These are phyloP conservation scores for Mola mola DNA, from an alignment of 2,113 vertebrate species.

Conservation along the genomic window DNA sequence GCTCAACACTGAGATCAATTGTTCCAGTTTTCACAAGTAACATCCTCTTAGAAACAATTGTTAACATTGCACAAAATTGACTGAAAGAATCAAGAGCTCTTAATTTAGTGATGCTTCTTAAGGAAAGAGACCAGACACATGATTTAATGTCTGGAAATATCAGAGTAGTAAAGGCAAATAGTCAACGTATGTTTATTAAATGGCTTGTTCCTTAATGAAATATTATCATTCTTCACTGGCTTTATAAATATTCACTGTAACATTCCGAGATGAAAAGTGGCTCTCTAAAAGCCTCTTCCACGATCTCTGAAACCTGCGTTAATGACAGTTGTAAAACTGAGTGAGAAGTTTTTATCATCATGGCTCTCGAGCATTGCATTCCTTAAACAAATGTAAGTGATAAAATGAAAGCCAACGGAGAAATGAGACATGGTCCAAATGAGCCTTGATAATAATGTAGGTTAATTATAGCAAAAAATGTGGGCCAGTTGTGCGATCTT, in stretches of 20 bases:
- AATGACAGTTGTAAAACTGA: constrained; percentile 50
- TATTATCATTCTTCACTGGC: constrained; percentile 6
- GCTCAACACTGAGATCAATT: background rate
- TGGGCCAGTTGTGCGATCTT: no score
- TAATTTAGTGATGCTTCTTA: constrained; percentile 20
- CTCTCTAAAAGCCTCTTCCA: constrained; percentile 46
- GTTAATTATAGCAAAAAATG: no score
- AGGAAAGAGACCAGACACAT: constrained; percentile 7
- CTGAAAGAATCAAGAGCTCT: constrained; percentile 26
- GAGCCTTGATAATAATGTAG: no score
- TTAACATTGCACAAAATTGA: constrained; percentile 1
- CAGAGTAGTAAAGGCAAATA: constrained; percentile 4
- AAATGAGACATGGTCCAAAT: no score
- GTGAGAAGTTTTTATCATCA: constrained; percentile 39
- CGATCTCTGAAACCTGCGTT: constrained; percentile 36
- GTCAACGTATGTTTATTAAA: constrained; percentile 4
- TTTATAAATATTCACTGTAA: constrained; percentile 39
- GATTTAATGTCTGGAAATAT: background rate
- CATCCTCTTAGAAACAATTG: background rate
- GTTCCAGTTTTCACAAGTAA: constrained; percentile 27
- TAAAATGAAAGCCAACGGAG: constrained; percentile 20
- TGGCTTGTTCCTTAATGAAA: no score
- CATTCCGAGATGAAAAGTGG: constrained; percentile 41
- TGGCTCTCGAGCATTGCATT: constrained; percentile 15
- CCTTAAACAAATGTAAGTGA: constrained; percentile 41